Base-by-base conservation (phyloP, 2,113 vertebrate species). In the Vanacampus margaritifer region DNA sequence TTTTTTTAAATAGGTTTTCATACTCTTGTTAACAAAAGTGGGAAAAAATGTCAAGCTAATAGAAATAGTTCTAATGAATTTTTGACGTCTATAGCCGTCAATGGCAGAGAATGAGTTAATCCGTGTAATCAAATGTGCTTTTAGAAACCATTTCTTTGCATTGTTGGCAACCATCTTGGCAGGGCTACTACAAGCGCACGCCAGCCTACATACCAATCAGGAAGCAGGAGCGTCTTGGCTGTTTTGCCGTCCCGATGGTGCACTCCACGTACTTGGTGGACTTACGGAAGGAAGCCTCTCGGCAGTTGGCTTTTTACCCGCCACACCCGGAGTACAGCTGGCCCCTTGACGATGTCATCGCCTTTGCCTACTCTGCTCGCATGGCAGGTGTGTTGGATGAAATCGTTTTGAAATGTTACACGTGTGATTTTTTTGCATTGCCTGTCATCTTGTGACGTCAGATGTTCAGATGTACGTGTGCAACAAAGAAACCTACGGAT, bases 401-500 rank as follows among this genome's bases (percentile, higher is more conserved):
- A 43, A 61, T 24, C 2, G 7, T 28, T 1, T 41, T 17, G 23
- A 10, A 24, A 62, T 62, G 7, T 48, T 26, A 64, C 41, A 36
- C 11, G 45, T 48, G 26, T 17, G 41, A 50, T 46, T 13, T 46
- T 13, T 21, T n/a, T 53, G 21, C 35, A 65, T 75, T 35, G 37
- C 65, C 46, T 28, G 1, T 36, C 17, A 37, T 36, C 23, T 67
- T 69, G 36, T 68, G 56, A 63, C 14, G 32, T 6, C 84, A 95
- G 95, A 92, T 36, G 91, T 95, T 37, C 95, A 95, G 88, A 96
- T 96, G 95, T 94, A 92, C 0, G 76, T 96, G 6, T 95, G 94
- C 69, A 97, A 96, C 86, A 93, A 84, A 75, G 93, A 94, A 71
- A 78, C 74, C 0, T 97, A 93, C 0, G 95, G 95, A 19, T 93